phyloP scores from a whole-genome alignment of 2,797 vertebrate genomes.

The Danio aesculapii region DNA sequence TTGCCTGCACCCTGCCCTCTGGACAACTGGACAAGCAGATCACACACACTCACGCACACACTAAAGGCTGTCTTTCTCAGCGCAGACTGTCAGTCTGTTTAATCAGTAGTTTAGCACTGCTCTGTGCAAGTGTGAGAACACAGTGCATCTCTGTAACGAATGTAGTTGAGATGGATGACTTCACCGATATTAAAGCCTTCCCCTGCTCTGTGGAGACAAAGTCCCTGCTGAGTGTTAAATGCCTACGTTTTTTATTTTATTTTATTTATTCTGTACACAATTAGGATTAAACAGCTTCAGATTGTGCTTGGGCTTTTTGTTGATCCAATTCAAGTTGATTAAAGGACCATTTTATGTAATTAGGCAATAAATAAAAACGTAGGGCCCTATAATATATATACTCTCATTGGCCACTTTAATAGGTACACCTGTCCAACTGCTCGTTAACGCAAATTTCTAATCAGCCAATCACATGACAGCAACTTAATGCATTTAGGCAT shows the following conservation, averaged over 20 bases:
- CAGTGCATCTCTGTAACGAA: not conserved
- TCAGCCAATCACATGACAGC: too few species aligned
- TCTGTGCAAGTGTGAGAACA: constrained; percentile 39
- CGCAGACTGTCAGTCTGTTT: constrained; percentile 38
- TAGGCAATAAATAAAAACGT: not conserved
- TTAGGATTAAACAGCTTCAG: not conserved
- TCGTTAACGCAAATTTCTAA: too few species aligned
- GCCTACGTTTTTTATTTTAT: not conserved
- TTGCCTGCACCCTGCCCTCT: constrained; percentile 11
- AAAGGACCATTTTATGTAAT: not conserved
- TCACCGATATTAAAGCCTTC: constrained; percentile 38
- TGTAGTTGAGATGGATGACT: constrained; percentile 39
- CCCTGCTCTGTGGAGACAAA: constrained; percentile 14
- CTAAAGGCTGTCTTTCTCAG: constrained; percentile 7
- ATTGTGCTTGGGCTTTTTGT: constrained; percentile 12
- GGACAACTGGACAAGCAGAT: constrained; percentile 16
- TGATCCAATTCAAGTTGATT: constrained; percentile 5
- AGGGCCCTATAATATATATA: not conserved
- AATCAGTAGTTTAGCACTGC: constrained; percentile 38
- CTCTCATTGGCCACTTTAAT: too few species aligned
- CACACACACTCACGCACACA: not conserved
- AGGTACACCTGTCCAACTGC: too few species aligned
- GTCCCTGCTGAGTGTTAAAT: constrained; percentile 28
- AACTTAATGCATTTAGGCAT: too few species aligned
- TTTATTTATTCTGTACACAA: not conserved